phyloP scores from a whole-genome alignment of 1,140 invertebrate species.

The Sarcophaga peregrina region DNA sequence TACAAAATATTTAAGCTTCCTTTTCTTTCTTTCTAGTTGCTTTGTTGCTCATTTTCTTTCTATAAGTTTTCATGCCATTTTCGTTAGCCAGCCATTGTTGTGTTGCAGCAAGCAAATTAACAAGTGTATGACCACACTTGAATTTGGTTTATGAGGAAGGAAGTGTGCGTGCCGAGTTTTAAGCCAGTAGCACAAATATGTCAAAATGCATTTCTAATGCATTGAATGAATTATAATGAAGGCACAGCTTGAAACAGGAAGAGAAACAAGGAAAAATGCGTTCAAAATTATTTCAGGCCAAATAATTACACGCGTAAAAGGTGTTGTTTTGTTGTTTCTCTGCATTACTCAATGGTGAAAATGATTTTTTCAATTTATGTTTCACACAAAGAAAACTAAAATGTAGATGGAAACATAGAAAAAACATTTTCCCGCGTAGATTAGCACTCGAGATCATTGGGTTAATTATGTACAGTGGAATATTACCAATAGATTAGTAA shows the following conservation, averaged over 20 bases:
- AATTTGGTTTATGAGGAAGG: slow-evolving; percentile 36
- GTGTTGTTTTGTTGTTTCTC: not conserved
- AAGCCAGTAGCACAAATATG: slow-evolving; percentile 9
- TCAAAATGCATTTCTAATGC: slow-evolving; percentile 6
- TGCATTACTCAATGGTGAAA: too few relatives aligned
- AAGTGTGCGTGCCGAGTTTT: slow-evolving; percentile 20
- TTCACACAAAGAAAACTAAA: too few relatives aligned
- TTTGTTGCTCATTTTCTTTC: too few relatives aligned
- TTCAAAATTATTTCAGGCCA: not conserved
- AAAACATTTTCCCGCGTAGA: too few relatives aligned
- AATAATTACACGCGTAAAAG: not conserved
- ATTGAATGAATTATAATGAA: slow-evolving; percentile 7
- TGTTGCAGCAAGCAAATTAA: not conserved
- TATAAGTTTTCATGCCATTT: too few relatives aligned
- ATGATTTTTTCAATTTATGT: too few relatives aligned
- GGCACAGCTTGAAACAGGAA: not conserved
- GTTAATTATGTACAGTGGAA: too few relatives aligned
- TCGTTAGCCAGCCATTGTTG: not conserved
- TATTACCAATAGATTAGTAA: too few relatives aligned
- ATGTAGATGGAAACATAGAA: too few relatives aligned
- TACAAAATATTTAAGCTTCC: not conserved
- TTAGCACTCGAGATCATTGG: too few relatives aligned
- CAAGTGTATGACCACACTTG: slow-evolving; percentile 17
- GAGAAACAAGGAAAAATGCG: not conserved
- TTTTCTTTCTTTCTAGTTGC: too few relatives aligned